These are phyloP conservation scores for Drosophila bocki DNA, from an alignment of 1,140 invertebrate species.

Conservation along the genomic window DNA sequence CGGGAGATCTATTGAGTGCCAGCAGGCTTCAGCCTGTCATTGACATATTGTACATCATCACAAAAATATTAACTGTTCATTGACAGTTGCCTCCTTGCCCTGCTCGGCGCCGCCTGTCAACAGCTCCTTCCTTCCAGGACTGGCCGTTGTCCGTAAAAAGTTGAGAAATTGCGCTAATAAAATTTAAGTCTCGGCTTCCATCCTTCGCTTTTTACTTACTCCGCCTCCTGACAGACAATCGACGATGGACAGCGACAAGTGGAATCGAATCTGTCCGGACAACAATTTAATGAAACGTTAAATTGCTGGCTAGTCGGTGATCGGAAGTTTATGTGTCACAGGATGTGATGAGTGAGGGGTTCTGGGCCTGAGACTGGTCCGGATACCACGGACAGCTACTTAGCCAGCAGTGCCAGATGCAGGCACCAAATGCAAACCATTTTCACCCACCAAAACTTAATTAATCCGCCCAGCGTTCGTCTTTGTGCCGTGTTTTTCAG, in stretches of 20 bases:
- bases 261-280: conserved; percentile 36
- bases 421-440: conserved; percentile 47
- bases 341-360: conserved; percentile 3
- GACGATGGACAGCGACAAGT: conserved; percentile 31
- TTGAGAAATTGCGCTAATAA: conserved; percentile 62
- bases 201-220: conserved; percentile 28
- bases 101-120: conserved; percentile 37
- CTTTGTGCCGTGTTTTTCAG: conserved; percentile 14
- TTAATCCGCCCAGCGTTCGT: conserved; percentile 57
- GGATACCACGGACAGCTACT: conserved; percentile 20
- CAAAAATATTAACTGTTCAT: conserved; percentile 80
- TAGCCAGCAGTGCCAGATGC: conserved; percentile 19
- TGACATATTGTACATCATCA: conserved; percentile 77
- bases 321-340: conserved; percentile 5
- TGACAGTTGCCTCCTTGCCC: conserved; percentile 53
- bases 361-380: background rate
- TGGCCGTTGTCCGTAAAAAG: conserved; percentile 37
- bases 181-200: conserved; percentile 50
- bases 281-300: conserved; percentile 59
- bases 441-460: conserved; percentile 42
- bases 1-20: conserved; percentile 13
- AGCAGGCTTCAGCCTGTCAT: conserved; percentile 53
- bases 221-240: conserved; percentile 4
- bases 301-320: conserved; percentile 18
- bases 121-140: conserved; percentile 35